Evolutionary conservation across 2,888 invertebrate genomes (phyloP).

Genomic region (Rambutsinella grinnellia): DNA sequence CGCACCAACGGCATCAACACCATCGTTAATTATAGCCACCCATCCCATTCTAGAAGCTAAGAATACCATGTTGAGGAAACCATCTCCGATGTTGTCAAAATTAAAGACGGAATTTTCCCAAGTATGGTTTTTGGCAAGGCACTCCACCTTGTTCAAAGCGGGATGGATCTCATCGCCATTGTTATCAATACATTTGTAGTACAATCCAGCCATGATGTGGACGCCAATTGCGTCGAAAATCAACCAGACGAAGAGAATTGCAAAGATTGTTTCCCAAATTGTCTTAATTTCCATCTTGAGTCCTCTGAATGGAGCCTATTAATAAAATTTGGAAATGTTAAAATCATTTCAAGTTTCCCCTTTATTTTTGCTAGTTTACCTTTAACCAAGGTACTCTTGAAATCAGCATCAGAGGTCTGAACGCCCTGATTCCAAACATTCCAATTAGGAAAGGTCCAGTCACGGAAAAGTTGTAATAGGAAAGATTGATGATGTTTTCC

Average conservation of each 20-base stretch:
- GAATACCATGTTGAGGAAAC: conserved; percentile 39
- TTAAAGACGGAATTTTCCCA: conserved; percentile 26
- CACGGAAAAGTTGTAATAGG: conserved; percentile 12
- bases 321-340: neutral
- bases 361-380: conserved; percentile 15
- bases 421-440: conserved; percentile 29
- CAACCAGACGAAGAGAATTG: conserved; percentile 41
- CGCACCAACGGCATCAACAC: conserved; percentile 20
- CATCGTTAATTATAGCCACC: conserved; percentile 39
- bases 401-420: conserved; percentile 47
- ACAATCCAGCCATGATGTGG: conserved; percentile 18
- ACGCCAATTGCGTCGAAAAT: conserved; percentile 37
- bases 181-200: conserved; percentile 12
- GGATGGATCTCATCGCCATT: neutral
- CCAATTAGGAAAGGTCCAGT: conserved; percentile 27
- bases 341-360: neutral
- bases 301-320: conserved; percentile 31
- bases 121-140: conserved; percentile 17
- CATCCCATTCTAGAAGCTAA: conserved; percentile 50
- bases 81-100: conserved; percentile 35
- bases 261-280: conserved; percentile 37
- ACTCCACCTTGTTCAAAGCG: neutral
- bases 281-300: conserved; percentile 27
- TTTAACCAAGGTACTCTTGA: conserved; percentile 34
- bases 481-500: conserved; percentile 41